Conservation (phyloP, 2,797 vertebrate species). For the Tamandua tetradactyla region DNA sequence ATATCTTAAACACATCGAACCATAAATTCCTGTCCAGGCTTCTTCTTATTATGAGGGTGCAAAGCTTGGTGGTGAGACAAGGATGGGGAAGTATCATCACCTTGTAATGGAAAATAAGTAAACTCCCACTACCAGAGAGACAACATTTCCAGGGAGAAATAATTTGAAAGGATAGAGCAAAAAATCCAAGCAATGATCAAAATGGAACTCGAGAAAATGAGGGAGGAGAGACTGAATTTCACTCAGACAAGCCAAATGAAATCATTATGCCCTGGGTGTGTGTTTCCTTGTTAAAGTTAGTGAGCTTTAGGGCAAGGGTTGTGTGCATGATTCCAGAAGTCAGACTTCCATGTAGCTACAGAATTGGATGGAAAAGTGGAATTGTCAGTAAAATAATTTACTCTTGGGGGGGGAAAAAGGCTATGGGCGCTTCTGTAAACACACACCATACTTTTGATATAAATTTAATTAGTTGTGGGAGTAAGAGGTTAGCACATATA, state of each 20-base stretch:
- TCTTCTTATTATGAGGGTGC: background rate
- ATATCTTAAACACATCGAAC: constrained; percentile 38
- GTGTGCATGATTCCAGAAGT: constrained; percentile 33
- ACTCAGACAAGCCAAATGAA: constrained; percentile 54
- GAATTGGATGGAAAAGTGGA: constrained; percentile 3
- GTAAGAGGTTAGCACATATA: background rate
- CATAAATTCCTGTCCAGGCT: background rate
- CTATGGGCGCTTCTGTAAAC: background rate
- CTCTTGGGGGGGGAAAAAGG: background rate
- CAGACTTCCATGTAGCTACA: background rate
- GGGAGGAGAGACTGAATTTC: constrained; percentile 15
- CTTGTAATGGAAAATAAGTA: constrained; percentile 53
- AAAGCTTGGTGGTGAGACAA: background rate
- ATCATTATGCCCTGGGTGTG: constrained; percentile 7
- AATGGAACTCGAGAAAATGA: constrained; percentile 61
- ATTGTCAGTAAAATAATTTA: constrained; percentile 39
- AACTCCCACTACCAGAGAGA: constrained; percentile 55
- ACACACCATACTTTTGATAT: background rate
- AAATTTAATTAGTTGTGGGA: background rate
- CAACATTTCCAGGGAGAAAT: constrained; percentile 34
- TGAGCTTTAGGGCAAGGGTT: constrained; percentile 53
- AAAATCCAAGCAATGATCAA: constrained; percentile 64
- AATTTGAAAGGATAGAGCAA: constrained; percentile 2
- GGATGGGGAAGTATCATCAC: background rate
- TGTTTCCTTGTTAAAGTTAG: constrained; percentile 43